Evolutionary conservation across 2,888 invertebrate species (phyloP), one percentile per base, ranked within the genome.

Genomic region (Poecilus cupreus): DNA sequence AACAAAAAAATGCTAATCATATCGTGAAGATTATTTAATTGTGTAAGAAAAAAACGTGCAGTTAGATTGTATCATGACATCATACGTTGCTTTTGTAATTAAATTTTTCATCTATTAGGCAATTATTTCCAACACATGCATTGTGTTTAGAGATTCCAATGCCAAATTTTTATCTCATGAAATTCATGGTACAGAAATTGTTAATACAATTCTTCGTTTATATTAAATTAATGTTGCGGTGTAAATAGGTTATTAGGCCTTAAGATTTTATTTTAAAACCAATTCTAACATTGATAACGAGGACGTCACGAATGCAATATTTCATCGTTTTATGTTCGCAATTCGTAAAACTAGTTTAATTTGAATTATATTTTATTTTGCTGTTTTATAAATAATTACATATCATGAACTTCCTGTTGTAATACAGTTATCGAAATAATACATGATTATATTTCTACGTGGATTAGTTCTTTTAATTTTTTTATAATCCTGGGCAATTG

Each of bases 161-260:
- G 64, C 16, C 37, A 16, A 39, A 57, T n/a, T 39, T 68, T 37
- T 68, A 32, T 68, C 60, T n/a, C 37, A 68, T n/a, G 13, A 43
- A 43, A 2, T 1, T 43, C 3, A 13, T 5, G 11, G n/a, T 32
- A 32, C 32, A 2, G 8, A 32, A 32, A 32, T 32, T 32, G 32
- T 32, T 32, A 32, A 6, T 32, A 32, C 5, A 2, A 8, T 32
- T 46, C 13, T 13, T 46, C 4, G 46, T 46, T 46, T 46, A 11
- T 46, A 46, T 68, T 10, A 37, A 37, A 60, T 60, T 26, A 37
- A 68, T 68, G 37, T 18, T 6, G 8, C 0, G 37, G 37, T 20
- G 18, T 68, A 68, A 68, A 37, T 68, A 68, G 64, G 64, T 37
- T 68, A 68, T 68, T 3, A 64, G 64, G 64, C 37, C 64, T 64